Evolutionary conservation across 2,113 vertebrate species (phyloP), one percentile per base, ranked within the genome.

Genomic region (Speoplatyrhinus poulsoni): DNA sequence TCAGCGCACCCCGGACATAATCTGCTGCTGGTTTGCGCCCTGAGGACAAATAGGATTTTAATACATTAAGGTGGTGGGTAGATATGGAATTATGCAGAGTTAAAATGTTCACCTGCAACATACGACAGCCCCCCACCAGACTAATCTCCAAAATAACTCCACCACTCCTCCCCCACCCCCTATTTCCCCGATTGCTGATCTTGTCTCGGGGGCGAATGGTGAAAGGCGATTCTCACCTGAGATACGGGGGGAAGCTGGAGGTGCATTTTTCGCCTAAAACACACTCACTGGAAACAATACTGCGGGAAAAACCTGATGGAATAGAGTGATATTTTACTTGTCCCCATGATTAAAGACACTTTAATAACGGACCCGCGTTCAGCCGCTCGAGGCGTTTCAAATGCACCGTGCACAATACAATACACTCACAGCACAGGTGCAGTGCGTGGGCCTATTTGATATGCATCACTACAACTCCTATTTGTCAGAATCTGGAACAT

Each of bases 71-170:
- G 76, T 82, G 80, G 77, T 52, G 9, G 70, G 67, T 74, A 85
- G 87, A 91, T 87, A 87, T 69, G 82, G 86, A 89, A 90, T 91
- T 90, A 92, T 92, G 85, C 87, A 86, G 78, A 85, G 84, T 85
- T 89, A 79, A 85, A 87, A 76, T 90, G 82, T 84, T 90, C 82
- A 89, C 90, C 90, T 92, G 88, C 66, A 82, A 82, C 81, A 83
- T 80, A 89, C 85, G 84, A 89, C 87, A 87, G 85, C 85, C 86
- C 85, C 76, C 78, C 86, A 86, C 83, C 78, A 54, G 76, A 84
- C 87, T 92, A 90, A 92, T 90, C 91, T 92, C 84, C 72, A 83
- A 81, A 82, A 88, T 82, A 88, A 90, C 26, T 87, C 87, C 85
- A 88, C 86, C 87, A 33, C 50, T 55, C 53, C 69, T 47, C 54